These are phyloP conservation scores for Harlomillsia oculata DNA, from an alignment of 1,140 invertebrate species.

Conservation along the genomic window DNA sequence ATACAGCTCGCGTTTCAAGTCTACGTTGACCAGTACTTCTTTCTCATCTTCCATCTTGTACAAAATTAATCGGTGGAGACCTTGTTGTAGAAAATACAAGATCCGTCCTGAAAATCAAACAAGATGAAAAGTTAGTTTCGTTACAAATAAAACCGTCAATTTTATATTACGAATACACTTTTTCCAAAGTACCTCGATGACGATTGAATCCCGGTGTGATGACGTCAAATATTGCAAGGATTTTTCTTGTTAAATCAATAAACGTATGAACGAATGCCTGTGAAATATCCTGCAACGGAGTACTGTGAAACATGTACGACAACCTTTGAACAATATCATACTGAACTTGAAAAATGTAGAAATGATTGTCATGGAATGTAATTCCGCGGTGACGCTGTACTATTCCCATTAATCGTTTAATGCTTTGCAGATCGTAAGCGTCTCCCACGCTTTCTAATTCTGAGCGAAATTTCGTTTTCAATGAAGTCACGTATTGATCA, in stretches of 20 bases:
- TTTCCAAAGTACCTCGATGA: constrained; percentile 1
- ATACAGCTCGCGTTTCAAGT: neutral
- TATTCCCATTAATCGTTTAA: constrained; percentile 13
- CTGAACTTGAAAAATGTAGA: constrained; percentile 4
- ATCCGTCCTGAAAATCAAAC: constrained; percentile 2
- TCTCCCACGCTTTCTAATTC: constrained; percentile 1
- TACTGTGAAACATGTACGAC: constrained; percentile 3
- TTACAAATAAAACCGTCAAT: no score
- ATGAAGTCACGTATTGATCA: neutral
- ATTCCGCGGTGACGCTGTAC: constrained; percentile 9
- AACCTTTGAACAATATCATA: constrained; percentile 12
- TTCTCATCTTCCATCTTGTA: neutral
- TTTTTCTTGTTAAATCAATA: neutral
- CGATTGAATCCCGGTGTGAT: constrained; percentile 9
- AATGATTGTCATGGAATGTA: constrained; percentile 22
- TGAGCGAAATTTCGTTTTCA: constrained; percentile 1
- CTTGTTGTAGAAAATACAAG: constrained; percentile 11
- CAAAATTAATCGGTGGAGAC: neutral
- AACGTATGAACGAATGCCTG: neutral
- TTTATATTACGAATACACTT: no score
- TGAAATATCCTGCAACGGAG: neutral
- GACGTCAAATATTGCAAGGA: neutral
- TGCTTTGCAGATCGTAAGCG: neutral
- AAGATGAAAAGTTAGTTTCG: no score
- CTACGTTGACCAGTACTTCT: neutral